phyloP scores from a whole-genome alignment of 2,888 invertebrate species.

The Drosophila koepferae region DNA sequence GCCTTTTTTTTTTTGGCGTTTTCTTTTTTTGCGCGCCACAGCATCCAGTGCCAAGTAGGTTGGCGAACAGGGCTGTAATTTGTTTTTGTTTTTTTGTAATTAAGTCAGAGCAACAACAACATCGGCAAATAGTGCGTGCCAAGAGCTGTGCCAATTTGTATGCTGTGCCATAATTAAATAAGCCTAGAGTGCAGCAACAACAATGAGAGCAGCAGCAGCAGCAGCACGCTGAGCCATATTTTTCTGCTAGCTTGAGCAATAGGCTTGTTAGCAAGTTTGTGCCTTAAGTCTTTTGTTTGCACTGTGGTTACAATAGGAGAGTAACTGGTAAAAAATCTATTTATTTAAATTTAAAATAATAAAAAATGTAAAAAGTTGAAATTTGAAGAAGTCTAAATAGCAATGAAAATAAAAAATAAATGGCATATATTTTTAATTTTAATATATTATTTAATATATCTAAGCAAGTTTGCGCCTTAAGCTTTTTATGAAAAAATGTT shows the following conservation, averaged over 20 bases:
- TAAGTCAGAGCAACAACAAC: constrained; percentile 27
- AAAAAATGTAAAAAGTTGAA: not conserved
- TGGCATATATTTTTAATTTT: too few species aligned
- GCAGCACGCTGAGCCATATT: constrained; percentile 23
- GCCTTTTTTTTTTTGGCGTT: not conserved
- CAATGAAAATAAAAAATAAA: too few species aligned
- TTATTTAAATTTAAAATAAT: not conserved
- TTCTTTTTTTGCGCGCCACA: constrained; percentile 4
- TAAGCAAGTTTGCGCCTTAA: not conserved
- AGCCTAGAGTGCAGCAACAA: constrained; percentile 34
- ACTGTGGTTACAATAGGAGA: constrained; percentile 18
- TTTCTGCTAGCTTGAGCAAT: constrained; percentile 48
- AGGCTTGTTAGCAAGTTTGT: constrained; percentile 59
- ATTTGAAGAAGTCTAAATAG: not conserved
- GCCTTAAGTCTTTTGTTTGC: constrained; percentile 68
- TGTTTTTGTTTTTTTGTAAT: constrained; percentile 44
- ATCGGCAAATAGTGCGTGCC: constrained; percentile 45
- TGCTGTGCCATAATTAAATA: constrained; percentile 64
- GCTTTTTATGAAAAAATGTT: not conserved
- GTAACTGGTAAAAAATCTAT: not conserved
- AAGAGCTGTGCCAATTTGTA: constrained; percentile 54
- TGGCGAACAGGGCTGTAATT: constrained; percentile 29
- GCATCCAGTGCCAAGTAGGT: constrained; percentile 31
- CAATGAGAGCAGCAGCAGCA: constrained; percentile 3
- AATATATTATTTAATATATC: too few species aligned